Percentiles rank a stretch among this genome's conserved stretches.
Conservation (phyloP, 53 echinoderm and acorn worm species). For the Luidia sarsii region DNA sequence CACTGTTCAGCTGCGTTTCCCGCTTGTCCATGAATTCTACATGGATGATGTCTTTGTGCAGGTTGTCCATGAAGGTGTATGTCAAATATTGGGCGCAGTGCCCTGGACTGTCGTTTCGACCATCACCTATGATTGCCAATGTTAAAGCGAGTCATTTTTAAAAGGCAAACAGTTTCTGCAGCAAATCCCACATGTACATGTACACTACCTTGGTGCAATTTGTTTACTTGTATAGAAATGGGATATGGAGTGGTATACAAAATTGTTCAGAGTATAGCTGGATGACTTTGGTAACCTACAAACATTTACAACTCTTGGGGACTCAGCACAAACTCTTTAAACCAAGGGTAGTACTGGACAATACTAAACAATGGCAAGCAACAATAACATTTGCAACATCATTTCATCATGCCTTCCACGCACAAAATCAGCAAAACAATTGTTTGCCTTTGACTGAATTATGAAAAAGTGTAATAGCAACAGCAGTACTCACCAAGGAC, state of each 20-base stretch:
- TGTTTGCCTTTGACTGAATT: no score
- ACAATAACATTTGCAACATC: neutral
- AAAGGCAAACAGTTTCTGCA: no score
- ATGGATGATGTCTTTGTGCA: constrained; percentile 17
- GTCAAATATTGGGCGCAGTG: constrained; percentile 57
- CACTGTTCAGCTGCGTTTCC: constrained; percentile 30
- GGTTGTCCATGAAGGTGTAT: constrained; percentile 51
- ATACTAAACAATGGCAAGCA: neutral
- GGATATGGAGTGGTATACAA: no score
- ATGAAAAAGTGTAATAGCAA: no score
- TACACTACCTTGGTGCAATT: neutral
- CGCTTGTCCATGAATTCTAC: constrained; percentile 50
- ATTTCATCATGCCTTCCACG: neutral
- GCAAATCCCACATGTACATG: neutral
- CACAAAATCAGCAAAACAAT: neutral
- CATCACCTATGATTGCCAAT: constrained; percentile 24
- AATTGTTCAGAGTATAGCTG: no score
- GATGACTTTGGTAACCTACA: neutral
- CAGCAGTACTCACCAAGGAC: neutral
- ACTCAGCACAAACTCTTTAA: no score
- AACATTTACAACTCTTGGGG: no score
- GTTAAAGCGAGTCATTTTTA: neutral
- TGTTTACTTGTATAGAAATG: no score
- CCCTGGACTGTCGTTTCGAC: constrained; percentile 53
- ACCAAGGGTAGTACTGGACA: neutral